phyloP scores from a whole-genome alignment of 2,888 invertebrate genomes.

The Phalera bucephala region DNA sequence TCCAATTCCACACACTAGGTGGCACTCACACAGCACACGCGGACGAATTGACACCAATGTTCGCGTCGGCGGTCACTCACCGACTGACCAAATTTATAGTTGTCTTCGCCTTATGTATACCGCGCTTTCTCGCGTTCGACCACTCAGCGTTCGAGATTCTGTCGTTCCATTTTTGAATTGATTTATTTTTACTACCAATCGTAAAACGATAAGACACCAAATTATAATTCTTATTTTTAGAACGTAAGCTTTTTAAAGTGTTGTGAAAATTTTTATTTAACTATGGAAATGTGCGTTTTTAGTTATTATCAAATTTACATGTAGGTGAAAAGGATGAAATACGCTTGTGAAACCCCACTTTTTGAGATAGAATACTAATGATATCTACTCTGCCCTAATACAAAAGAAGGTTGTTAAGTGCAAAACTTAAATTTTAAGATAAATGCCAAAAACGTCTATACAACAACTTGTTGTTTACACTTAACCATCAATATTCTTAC shows the following conservation, averaged over 20 bases:
- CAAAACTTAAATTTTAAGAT: too few relatives aligned
- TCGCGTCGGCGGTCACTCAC: slow-evolving; percentile 44
- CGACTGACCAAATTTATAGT: slow-evolving; percentile 29
- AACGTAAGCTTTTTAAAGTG: slow-evolving; percentile 46
- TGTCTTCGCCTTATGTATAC: slow-evolving; percentile 47
- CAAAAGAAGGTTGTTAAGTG: too few relatives aligned
- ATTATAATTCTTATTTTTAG: slow-evolving; percentile 33
- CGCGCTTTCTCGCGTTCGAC: slow-evolving; percentile 36
- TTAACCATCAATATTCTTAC: too few relatives aligned
- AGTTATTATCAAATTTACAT: not conserved
- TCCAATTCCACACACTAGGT: slow-evolving; percentile 88
- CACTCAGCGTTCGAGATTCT: slow-evolving; percentile 32
- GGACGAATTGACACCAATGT: slow-evolving; percentile 69
- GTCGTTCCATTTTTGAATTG: slow-evolving; percentile 31
- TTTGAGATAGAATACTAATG: too few relatives aligned
- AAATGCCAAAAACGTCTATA: too few relatives aligned
- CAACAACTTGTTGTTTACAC: too few relatives aligned
- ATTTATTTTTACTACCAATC: slow-evolving; percentile 31
- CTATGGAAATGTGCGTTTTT: slow-evolving; percentile 6
- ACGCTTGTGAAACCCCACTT: too few relatives aligned
- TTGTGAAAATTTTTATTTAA: slow-evolving; percentile 42
- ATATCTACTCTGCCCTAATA: too few relatives aligned
- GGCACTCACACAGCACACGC: slow-evolving; percentile 77
- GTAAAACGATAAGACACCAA: slow-evolving; percentile 57
- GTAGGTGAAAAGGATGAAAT: too few relatives aligned